phyloP scores from a whole-genome alignment of 2,888 invertebrate species.

The Nymphalis c-album region DNA sequence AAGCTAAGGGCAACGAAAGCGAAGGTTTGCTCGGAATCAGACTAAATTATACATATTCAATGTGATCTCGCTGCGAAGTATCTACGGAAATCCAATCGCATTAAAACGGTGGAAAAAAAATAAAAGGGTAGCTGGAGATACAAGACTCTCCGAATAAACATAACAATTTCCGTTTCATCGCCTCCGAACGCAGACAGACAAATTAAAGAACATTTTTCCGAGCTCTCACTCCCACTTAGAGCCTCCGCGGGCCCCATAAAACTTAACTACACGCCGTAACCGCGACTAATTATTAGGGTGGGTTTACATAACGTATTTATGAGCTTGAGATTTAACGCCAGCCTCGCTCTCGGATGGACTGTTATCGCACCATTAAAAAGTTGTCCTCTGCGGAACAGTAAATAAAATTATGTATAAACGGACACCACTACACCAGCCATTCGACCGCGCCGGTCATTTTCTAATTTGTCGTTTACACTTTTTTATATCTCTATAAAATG shows the following conservation, averaged over 20 bases:
- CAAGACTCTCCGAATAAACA: conserved; percentile 70
- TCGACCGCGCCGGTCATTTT: conserved; percentile 36
- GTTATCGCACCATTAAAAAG: conserved; percentile 80
- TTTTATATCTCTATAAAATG: conserved; percentile 11
- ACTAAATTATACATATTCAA: conserved; percentile 63
- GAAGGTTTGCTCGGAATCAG: conserved; percentile 56
- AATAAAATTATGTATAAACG: conserved; percentile 71
- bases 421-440: conserved; percentile 45
- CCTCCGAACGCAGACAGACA: conserved; percentile 66
- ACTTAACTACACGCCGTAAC: conserved; percentile 78
- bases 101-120: conserved; percentile 65
- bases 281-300: conserved; percentile 80
- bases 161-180: conserved; percentile 76
- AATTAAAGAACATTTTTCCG: conserved; percentile 78
- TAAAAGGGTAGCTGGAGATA: conserved; percentile 63
- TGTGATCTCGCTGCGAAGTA: conserved; percentile 54
- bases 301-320: conserved; percentile 81
- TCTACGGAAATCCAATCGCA: conserved; percentile 68
- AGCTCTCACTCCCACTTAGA: conserved; percentile 62
- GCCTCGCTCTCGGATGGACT: conserved; percentile 75
- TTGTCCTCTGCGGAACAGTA: conserved; percentile 76
- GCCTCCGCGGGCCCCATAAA: conserved; percentile 70
- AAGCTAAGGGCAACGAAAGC: conserved; percentile 50
- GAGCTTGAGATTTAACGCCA: conserved; percentile 78
- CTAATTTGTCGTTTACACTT: conserved; percentile 36